Percentiles rank a stretch among this genome's conserved stretches.
Evolutionary conservation across 2,888 invertebrate species (phyloP).

Genomic region (Cataglyphis livida): DNA sequence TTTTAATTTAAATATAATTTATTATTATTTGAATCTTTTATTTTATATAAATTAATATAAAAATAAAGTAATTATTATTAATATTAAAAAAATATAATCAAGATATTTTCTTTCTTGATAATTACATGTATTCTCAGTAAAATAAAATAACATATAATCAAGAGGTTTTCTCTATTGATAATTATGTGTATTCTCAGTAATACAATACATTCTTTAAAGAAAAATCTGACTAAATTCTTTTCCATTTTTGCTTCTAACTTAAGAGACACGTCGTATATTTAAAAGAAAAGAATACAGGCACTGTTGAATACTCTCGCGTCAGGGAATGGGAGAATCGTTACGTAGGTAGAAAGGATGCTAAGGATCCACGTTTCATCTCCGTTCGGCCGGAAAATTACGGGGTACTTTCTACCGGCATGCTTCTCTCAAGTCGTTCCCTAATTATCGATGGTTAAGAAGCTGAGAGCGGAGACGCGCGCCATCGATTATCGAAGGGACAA

Average conservation of each 20-base stretch:
- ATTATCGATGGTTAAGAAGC: slow-evolving; percentile 47
- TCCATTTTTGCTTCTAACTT: slow-evolving; percentile 16
- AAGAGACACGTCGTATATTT: slow-evolving; percentile 17
- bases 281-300: slow-evolving; percentile 32
- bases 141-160: neutral
- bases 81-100: too few species aligned
- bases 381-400: slow-evolving; percentile 63
- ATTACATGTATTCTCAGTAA: neutral
- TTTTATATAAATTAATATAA: neutral
- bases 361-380: slow-evolving; percentile 57
- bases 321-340: slow-evolving; percentile 57
- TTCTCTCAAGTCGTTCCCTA: slow-evolving; percentile 17
- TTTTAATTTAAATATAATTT: neutral
- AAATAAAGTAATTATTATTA: too few species aligned
- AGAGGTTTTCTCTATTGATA: neutral
- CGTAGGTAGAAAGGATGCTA: slow-evolving; percentile 48
- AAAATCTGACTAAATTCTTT: neutral
- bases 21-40: neutral
- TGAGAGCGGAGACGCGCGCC: slow-evolving; percentile 39
- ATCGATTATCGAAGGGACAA: slow-evolving; percentile 52
- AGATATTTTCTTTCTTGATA: neutral
- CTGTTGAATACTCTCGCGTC: slow-evolving; percentile 15
- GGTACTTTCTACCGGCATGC: slow-evolving; percentile 24
- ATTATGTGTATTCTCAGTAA: neutral
- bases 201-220: neutral